phyloP scores from a whole-genome alignment of 2,797 vertebrate species.

The Fundulus diaphanus region DNA sequence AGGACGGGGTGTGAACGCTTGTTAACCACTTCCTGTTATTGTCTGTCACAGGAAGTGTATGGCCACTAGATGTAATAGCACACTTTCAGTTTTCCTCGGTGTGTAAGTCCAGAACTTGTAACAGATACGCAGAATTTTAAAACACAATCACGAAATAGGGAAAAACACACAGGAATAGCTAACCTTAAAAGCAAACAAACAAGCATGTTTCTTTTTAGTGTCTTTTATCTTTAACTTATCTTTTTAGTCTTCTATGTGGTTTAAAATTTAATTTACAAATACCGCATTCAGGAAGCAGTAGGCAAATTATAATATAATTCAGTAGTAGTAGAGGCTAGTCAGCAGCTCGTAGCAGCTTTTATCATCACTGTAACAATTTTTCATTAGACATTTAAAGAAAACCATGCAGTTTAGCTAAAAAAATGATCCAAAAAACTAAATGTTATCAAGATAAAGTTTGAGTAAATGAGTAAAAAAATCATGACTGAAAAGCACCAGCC shows the following conservation, averaged over 20 bases:
- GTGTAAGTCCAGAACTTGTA: constrained; percentile 32
- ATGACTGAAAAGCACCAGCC: constrained; percentile 43
- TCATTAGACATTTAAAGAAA: constrained; percentile 26
- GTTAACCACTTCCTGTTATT: constrained; percentile 86
- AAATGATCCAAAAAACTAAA: constrained; percentile 46
- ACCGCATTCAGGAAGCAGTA: constrained; percentile 14
- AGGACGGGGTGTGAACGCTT: constrained; percentile 58
- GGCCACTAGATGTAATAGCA: constrained; percentile 71
- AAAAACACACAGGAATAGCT: neutral
- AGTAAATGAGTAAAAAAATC: constrained; percentile 31
- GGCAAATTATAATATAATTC: constrained; percentile 32
- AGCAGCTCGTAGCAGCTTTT: constrained; percentile 18
- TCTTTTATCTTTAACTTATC: too few species aligned
- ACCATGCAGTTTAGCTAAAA: constrained; percentile 40
- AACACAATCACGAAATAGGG: constrained; percentile 26
- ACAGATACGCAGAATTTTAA: constrained; percentile 15
- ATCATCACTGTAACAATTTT: constrained; percentile 42
- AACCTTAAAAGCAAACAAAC: constrained; percentile 18
- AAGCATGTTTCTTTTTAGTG: neutral
- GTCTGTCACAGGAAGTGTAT: constrained; percentile 78
- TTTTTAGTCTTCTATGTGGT: too few species aligned
- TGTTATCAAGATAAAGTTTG: constrained; percentile 24
- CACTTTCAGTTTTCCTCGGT: constrained; percentile 63
- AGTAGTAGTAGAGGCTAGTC: constrained; percentile 21
- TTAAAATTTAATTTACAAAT: constrained; percentile 23